Evolutionary conservation across 2,888 invertebrate genomes (phyloP).

Genomic region (Mactromeris polynyma): DNA sequence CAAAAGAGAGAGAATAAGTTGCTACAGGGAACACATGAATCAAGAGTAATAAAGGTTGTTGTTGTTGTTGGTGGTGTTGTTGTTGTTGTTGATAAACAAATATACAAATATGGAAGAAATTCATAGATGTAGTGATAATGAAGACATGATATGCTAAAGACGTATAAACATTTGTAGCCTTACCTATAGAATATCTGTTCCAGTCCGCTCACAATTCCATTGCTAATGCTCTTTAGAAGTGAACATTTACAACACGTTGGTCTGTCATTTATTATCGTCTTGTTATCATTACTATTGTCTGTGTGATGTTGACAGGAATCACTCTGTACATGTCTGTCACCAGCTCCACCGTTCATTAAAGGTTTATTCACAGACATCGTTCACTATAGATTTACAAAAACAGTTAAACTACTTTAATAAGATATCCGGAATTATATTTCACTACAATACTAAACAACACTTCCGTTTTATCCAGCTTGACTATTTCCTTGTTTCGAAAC

Average conservation of each 20-base stretch:
- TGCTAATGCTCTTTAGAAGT: slow-evolving; percentile 65
- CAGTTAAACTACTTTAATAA: background rate
- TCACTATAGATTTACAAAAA: background rate
- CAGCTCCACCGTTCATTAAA: slow-evolving; percentile 25
- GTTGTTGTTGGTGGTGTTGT: background rate
- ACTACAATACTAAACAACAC: background rate
- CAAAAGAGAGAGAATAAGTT: no score
- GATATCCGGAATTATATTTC: background rate
- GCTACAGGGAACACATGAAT: no score
- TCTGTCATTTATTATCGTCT: background rate
- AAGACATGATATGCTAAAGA: background rate
- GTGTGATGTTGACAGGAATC: no score
- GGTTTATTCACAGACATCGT: slow-evolving; percentile 21
- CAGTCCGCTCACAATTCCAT: slow-evolving; percentile 67
- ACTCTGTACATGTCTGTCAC: background rate
- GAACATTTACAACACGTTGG: slow-evolving; percentile 44
- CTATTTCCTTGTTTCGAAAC: no score
- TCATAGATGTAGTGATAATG: background rate
- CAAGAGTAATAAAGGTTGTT: no score
- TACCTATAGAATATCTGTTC: slow-evolving; percentile 73
- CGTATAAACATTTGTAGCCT: slow-evolving; percentile 18
- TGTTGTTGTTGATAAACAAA: background rate
- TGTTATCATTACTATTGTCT: background rate
- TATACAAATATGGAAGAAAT: background rate
- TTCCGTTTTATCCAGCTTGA: no score